phyloP scores from a whole-genome alignment of 1,140 invertebrate genomes.

The Globodera rostochiensis region DNA sequence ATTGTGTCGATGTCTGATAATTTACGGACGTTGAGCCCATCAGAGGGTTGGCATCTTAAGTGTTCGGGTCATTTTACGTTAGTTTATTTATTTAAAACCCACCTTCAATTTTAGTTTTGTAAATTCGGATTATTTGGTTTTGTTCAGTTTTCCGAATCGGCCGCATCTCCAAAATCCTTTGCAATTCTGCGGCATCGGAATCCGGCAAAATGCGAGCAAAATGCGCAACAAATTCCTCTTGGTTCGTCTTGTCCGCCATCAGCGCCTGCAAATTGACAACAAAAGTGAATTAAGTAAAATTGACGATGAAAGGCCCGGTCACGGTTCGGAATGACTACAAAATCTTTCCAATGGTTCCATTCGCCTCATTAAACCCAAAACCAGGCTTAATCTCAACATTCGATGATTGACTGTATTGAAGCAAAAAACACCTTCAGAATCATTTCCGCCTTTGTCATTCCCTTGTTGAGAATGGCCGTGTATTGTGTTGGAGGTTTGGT shows the following conservation, averaged over 20 bases:
- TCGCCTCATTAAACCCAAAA: too few species aligned
- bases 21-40: conserved; percentile 5
- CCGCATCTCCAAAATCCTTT: conserved; percentile 96
- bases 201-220: conserved; percentile 87
- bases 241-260: conserved; percentile 85
- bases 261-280: conserved; percentile 70
- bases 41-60: background rate
- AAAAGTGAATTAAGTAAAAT: too few species aligned
- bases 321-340: too few species aligned
- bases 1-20: conserved; percentile 1
- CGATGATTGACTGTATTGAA: too few species aligned
- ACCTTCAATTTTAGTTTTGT: conserved; percentile 44
- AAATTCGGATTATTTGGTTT: conserved; percentile 50
- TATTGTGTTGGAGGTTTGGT: conserved; percentile 70
- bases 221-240: conserved; percentile 81
- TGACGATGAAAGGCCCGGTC: too few species aligned
- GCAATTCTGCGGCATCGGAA: conserved; percentile 84
- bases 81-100: conserved; percentile 24
- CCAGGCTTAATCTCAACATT: too few species aligned
- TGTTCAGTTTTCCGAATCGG: conserved; percentile 66
- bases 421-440: conserved; percentile 79
- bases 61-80: conserved; percentile 8
- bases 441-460: conserved; percentile 98
- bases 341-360: too few species aligned
- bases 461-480: conserved; percentile 85